Evolutionary conservation across 2,888 invertebrate genomes (phyloP).

Genomic region (Spisula solida): DNA sequence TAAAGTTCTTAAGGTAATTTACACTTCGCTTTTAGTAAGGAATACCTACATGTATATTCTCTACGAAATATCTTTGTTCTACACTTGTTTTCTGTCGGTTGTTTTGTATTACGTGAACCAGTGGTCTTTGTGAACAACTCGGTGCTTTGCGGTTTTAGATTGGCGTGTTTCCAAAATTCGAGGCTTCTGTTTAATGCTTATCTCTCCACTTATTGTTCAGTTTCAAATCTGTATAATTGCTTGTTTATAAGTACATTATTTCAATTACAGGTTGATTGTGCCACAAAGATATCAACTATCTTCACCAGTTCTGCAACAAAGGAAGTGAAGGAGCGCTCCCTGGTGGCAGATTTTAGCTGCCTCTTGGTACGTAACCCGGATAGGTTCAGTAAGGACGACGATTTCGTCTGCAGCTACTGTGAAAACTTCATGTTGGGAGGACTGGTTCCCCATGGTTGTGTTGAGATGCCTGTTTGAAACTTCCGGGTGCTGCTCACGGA

Average conservation of each 20-base stretch:
- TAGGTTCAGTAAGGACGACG: conserved; percentile 58
- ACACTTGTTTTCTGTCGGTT: background rate
- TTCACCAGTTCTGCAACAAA: conserved; percentile 58
- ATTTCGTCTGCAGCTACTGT: conserved; percentile 63
- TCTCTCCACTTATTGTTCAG: background rate
- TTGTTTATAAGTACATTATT: background rate
- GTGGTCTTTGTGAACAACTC: background rate
- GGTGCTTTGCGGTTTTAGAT: background rate
- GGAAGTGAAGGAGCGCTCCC: conserved; percentile 55
- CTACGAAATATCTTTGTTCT: background rate
- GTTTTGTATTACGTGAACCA: no score
- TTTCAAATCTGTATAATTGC: background rate
- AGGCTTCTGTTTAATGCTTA: background rate
- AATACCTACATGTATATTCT: background rate
- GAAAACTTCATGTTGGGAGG: conserved; percentile 68
- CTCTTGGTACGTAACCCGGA: conserved; percentile 52
- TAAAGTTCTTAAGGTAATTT: conserved; percentile 79
- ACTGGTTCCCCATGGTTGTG: conserved; percentile 61
- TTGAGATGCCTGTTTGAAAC: conserved; percentile 65
- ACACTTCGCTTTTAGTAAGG: background rate
- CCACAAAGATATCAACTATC: conserved; percentile 60
- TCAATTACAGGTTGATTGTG: conserved; percentile 61
- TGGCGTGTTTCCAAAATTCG: background rate
- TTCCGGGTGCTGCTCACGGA: conserved; percentile 1
- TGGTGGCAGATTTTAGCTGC: conserved; percentile 63